A percentile compares a stretch with the other conserved stretches of the same genome.
These are phyloP conservation scores for Odocoileus virginianus DNA, from an alignment of 2,113 vertebrate genomes.

Conservation along the genomic window DNA sequence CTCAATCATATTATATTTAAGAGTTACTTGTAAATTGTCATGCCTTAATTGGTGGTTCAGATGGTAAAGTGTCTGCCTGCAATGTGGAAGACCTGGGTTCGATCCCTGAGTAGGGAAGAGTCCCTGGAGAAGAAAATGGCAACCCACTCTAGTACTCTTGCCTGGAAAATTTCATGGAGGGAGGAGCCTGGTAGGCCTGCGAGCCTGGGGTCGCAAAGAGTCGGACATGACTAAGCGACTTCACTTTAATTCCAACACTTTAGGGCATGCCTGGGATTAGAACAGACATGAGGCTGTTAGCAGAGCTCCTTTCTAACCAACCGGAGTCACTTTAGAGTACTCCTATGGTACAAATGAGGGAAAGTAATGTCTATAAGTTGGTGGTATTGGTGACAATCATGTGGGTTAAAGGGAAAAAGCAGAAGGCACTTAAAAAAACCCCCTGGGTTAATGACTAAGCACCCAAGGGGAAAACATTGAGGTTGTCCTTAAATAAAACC, in stretches of 20 bases:
- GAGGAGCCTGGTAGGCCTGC: background rate
- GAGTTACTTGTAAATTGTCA: background rate
- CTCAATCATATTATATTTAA: background rate
- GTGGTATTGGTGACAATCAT: background rate
- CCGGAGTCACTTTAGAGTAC: background rate
- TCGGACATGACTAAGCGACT: background rate
- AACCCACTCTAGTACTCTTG: background rate
- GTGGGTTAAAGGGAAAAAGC: background rate
- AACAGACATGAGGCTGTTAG: background rate
- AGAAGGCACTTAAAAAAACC: background rate
- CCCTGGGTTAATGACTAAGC: background rate
- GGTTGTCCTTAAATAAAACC: slow-evolving; percentile 17
- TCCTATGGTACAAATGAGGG: background rate
- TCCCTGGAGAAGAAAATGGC: background rate
- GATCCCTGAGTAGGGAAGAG: background rate
- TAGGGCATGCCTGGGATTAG: background rate
- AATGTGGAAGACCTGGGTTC: background rate
- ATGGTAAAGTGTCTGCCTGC: background rate
- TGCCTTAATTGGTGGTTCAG: background rate
- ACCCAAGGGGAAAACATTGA: background rate
- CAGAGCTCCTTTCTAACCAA: background rate
- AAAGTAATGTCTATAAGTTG: background rate
- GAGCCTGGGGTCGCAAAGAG: background rate
- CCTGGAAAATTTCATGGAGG: background rate
- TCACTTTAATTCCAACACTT: background rate